These are phyloP conservation scores for Irena cyanogastra DNA, from an alignment of 2,113 vertebrate genomes.

Conservation along the genomic window DNA sequence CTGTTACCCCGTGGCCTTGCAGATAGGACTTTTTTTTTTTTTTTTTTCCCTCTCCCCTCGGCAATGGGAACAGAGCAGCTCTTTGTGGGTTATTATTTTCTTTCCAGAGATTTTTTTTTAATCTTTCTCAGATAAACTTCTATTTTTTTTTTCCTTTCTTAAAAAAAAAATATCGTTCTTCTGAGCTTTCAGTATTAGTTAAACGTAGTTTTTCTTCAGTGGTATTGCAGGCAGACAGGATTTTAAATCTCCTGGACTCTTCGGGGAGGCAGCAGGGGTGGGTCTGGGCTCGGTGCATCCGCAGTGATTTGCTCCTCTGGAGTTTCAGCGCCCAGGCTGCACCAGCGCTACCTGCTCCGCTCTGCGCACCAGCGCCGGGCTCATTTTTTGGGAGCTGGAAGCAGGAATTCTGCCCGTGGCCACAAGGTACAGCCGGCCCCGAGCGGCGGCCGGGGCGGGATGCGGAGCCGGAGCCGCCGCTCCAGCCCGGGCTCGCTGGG, in stretches of 20 bases:
- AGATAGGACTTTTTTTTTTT: slow-evolving; percentile 20
- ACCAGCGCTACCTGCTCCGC: background rate
- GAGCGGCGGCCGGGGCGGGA: background rate
- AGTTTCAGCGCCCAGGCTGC: background rate
- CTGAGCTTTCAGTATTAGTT: background rate
- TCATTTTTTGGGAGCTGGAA: background rate
- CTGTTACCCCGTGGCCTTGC: slow-evolving; percentile 51
- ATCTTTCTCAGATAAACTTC: slow-evolving; percentile 23
- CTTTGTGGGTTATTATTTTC: slow-evolving; percentile 43
- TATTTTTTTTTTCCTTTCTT: background rate
- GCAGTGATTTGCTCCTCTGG: background rate
- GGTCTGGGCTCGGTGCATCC: background rate
- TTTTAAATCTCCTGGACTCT: background rate
- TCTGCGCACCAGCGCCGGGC: background rate
- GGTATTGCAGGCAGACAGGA: background rate
- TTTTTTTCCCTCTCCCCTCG: background rate
- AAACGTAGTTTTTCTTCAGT: background rate
- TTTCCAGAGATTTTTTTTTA: background rate
- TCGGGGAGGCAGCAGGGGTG: background rate
- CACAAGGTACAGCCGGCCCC: background rate
- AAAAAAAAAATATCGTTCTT: background rate
- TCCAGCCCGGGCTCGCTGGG: background rate
- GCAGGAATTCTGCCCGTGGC: background rate
- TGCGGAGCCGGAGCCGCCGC: background rate
- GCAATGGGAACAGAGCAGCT: slow-evolving; percentile 33